Base-by-base conservation (phyloP, 2,888 invertebrate genomes). In the Rhagonycha fulva region DNA sequence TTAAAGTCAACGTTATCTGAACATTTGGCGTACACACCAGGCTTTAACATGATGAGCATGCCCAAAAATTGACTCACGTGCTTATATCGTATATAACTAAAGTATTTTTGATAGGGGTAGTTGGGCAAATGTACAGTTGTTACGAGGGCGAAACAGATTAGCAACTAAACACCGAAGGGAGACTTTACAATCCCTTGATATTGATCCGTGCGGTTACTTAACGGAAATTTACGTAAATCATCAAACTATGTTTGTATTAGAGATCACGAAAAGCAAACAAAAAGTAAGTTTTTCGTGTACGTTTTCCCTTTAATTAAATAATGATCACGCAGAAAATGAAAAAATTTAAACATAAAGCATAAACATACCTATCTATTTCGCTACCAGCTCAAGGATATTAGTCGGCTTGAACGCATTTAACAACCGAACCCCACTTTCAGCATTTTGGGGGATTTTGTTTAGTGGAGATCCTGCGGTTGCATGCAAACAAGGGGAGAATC, bases 401-500 rank as follows among this genome's bases (percentile, higher is more conserved):
- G 71, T 71, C 71, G 74, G 74, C 32, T 63, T 66, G 67, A 75
- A 62, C 60, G 60, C 60, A 72, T 62, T 75, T 72, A 68, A 14
- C 69, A 74, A 62, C 75, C 75, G 77, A 73, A 75, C 75, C 77
- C 77, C 68, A 77, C 70, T 69, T 71, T 32, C 60, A 32, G 71
- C 63, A 73, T 73, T 70, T 70, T 19, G 71, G 76, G 74, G 68
- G 62, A 71, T 68, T 68, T 66, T 73, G 75, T 70, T 74, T 68
- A 62, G 70, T 68, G 76, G 71, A 72, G 70, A 72, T 76, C 76
- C 77, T 80, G 81, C 79, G 81, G 81, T 82, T 78, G 74, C 82
- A 82, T 82, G 82, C 82, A 82, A 82, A 82, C 82, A 82, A 81
- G 81, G 81, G 82, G 80, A 78, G 75, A 76, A 69, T 78, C 78